phyloP scores from a whole-genome alignment of 2,797 vertebrate species.

The Chelidonichthys spinosus region DNA sequence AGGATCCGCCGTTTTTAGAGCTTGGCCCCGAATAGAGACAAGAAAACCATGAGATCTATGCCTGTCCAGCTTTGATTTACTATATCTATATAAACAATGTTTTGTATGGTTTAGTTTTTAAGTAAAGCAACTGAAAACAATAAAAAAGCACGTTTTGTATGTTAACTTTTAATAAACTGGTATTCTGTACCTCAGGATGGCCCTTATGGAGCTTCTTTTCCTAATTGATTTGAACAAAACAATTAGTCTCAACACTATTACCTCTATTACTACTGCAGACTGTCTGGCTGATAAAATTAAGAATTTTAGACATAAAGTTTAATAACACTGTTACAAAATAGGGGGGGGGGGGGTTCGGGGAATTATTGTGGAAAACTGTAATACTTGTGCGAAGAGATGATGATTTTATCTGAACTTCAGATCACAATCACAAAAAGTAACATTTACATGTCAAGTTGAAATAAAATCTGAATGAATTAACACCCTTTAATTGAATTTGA shows the following conservation, averaged over 20 bases:
- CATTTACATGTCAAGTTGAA: constrained; percentile 22
- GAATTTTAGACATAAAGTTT: background rate
- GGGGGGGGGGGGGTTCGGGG: too few species aligned
- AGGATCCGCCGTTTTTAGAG: background rate
- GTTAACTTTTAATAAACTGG: background rate
- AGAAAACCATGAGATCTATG: background rate
- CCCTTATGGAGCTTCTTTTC: background rate
- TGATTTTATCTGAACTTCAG: constrained; percentile 2
- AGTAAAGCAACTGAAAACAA: constrained; percentile 2
- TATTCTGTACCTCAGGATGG: background rate
- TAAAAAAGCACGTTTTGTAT: background rate
- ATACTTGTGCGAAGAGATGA: background rate
- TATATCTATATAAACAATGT: background rate
- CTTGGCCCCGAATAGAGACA: background rate
- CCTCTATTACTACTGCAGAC: constrained; percentile 6
- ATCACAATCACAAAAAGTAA: constrained; percentile 24
- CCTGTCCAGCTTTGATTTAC: background rate
- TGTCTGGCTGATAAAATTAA: background rate
- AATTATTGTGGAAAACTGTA: background rate
- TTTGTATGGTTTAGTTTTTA: background rate
- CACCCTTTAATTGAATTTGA: constrained; percentile 23
- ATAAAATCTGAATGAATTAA: constrained; percentile 27
- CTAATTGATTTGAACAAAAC: constrained; percentile 13
- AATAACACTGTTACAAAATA: constrained; percentile 9
- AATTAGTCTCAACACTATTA: constrained; percentile 10